These are phyloP conservation scores for Premnoplex brunnescens DNA, from an alignment of 2,797 vertebrate genomes.

Conservation along the genomic window DNA sequence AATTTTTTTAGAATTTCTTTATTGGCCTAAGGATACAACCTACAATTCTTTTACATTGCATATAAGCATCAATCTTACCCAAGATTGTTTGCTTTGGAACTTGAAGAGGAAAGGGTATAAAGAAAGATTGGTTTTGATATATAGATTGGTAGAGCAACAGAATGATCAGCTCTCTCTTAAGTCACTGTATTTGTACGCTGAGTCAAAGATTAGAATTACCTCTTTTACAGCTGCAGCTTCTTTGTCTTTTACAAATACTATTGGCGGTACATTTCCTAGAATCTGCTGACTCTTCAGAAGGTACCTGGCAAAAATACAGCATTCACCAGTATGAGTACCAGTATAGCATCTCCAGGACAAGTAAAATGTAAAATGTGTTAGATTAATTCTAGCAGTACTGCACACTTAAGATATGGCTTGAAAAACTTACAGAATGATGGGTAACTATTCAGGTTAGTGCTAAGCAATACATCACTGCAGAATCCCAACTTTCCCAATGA, in stretches of 20 bases:
- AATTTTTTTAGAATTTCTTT: neutral
- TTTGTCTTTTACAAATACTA: conserved; percentile 79
- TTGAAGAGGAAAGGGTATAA: neutral
- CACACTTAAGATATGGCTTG: neutral
- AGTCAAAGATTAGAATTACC: conserved; percentile 60
- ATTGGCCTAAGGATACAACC: neutral
- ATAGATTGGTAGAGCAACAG: neutral
- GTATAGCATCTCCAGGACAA: neutral
- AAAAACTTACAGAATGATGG: neutral
- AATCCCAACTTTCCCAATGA: neutral
- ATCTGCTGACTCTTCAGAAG: conserved; percentile 74
- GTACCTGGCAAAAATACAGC: conserved; percentile 69
- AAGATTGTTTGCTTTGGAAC: neutral
- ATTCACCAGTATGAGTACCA: neutral
- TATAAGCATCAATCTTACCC: neutral
- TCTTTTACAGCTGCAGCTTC: conserved; percentile 64
- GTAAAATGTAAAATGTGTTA: neutral
- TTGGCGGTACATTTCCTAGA: conserved; percentile 70
- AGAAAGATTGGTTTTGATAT: neutral
- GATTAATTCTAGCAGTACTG: neutral
- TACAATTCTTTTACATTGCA: neutral
- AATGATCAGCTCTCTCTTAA: neutral
- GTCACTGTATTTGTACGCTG: neutral
- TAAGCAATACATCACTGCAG: neutral
- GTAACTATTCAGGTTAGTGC: neutral